Conservation (phyloP, 1,140 invertebrate genomes). For the Cydia splendana region DNA sequence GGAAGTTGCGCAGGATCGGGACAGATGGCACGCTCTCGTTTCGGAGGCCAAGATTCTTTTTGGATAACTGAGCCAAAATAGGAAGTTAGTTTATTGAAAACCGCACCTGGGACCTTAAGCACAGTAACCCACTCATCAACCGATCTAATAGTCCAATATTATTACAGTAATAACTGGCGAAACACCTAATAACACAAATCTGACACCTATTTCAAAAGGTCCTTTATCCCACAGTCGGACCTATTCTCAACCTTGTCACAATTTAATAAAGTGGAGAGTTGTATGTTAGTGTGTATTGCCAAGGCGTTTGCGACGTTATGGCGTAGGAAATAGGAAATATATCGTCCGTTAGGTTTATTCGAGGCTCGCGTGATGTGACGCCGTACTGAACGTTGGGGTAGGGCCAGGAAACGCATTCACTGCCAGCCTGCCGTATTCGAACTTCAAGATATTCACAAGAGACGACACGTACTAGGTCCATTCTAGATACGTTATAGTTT, state of each 20-base stretch:
- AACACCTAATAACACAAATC: neutral
- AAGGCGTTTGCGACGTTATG: neutral
- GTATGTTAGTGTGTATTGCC: neutral
- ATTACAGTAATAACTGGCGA: neutral
- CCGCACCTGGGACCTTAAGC: neutral
- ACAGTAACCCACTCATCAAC: conserved; percentile 6
- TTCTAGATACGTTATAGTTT: too few species aligned
- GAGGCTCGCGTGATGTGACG: conserved; percentile 3
- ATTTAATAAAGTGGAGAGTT: neutral
- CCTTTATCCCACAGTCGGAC: neutral
- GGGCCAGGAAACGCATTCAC: neutral
- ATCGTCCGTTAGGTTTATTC: conserved; percentile 9
- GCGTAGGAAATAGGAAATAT: neutral
- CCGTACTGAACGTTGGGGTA: neutral
- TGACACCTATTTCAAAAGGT: neutral
- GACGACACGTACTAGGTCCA: too few species aligned
- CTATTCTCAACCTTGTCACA: neutral
- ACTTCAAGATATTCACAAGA: too few species aligned
- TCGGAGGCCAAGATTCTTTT: too few species aligned
- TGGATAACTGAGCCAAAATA: too few species aligned
- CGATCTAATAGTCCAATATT: neutral
- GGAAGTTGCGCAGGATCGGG: too few species aligned
- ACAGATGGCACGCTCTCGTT: too few species aligned
- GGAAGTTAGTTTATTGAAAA: too few species aligned
- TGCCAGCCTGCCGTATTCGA: too few species aligned